Evolutionary conservation across 1,140 invertebrate genomes (phyloP).

Genomic region (Panulirus ornatus): DNA sequence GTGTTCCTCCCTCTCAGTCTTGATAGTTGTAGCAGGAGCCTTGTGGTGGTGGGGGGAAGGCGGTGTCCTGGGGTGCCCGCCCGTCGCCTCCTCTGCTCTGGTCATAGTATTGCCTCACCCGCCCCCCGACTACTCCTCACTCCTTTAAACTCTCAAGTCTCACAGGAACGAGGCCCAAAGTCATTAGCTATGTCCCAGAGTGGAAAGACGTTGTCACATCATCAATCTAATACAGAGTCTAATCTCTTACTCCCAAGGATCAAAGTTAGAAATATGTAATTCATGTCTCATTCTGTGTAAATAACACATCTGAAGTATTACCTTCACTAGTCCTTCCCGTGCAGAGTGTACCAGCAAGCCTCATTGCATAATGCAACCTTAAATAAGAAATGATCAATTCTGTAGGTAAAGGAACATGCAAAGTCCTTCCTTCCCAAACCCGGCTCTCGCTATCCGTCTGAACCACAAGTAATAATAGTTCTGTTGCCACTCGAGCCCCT

Average conservation of each 20-base stretch:
- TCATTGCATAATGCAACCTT: not conserved
- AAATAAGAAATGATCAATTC: slow-evolving; percentile 1
- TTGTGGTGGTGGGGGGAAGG: not conserved
- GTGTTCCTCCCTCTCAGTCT: slow-evolving; percentile 46
- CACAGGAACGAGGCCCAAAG: not conserved
- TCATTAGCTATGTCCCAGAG: too few species aligned
- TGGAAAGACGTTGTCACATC: too few species aligned
- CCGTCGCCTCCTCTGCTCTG: not conserved
- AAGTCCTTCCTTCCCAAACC: not conserved
- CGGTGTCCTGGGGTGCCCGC: slow-evolving; percentile 2
- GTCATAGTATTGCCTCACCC: not conserved
- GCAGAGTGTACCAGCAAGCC: not conserved
- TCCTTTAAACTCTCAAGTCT: not conserved
- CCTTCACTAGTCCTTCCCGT: too few species aligned
- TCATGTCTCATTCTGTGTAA: too few species aligned
- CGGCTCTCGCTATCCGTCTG: too few species aligned
- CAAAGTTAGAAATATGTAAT: too few species aligned
- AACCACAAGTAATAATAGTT: too few species aligned
- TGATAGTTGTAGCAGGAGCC: slow-evolving; percentile 39
- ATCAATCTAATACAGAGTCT: too few species aligned
- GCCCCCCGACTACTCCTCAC: not conserved
- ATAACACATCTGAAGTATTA: too few species aligned
- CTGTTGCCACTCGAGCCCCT: too few species aligned
- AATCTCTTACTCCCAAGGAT: too few species aligned
- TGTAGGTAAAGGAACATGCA: not conserved